These are phyloP conservation scores for Argyresthia goedartella DNA, from an alignment of 2,888 invertebrate species.

Conservation along the genomic window DNA sequence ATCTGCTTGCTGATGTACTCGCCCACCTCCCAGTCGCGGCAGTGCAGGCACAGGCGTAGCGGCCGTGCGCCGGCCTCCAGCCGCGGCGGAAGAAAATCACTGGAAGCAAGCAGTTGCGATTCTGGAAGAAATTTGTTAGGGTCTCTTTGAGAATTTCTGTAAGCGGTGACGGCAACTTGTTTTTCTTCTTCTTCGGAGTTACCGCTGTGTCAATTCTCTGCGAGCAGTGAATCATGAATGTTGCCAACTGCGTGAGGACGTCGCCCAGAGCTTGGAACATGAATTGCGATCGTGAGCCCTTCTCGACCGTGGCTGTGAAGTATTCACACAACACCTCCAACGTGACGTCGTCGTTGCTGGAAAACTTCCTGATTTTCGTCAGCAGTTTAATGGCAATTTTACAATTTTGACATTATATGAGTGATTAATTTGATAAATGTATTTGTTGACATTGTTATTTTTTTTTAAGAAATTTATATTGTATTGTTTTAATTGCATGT, in stretches of 20 bases:
- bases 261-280: slow-evolving; percentile 77
- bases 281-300: slow-evolving; percentile 73
- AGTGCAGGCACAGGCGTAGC: too few relatives aligned
- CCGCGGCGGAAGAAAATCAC: slow-evolving; percentile 75
- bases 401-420: too few relatives aligned
- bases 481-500: too few relatives aligned
- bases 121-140: slow-evolving; percentile 71
- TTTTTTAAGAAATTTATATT: too few relatives aligned
- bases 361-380: slow-evolving; percentile 72
- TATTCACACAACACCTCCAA: slow-evolving; percentile 66
- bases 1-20: too few relatives aligned
- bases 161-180: slow-evolving; percentile 31
- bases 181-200: slow-evolving; percentile 37
- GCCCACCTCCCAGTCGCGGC: too few relatives aligned
- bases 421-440: too few relatives aligned
- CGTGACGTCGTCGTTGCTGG: slow-evolving; percentile 65
- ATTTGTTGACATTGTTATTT: too few relatives aligned
- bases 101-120: slow-evolving; percentile 75
- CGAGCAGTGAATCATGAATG: slow-evolving; percentile 74
- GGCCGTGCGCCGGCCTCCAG: too few relatives aligned
- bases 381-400: slow-evolving; percentile 74
- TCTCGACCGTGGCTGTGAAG: slow-evolving; percentile 70
- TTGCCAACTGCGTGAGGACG: slow-evolving; percentile 73
- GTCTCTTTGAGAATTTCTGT: slow-evolving; percentile 63
- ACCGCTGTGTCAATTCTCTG: slow-evolving; percentile 51